Evolutionary conservation across 2,888 invertebrate genomes (phyloP), one percentile per base, ranked within the genome.

Genomic region (Halocaridina rubra): DNA sequence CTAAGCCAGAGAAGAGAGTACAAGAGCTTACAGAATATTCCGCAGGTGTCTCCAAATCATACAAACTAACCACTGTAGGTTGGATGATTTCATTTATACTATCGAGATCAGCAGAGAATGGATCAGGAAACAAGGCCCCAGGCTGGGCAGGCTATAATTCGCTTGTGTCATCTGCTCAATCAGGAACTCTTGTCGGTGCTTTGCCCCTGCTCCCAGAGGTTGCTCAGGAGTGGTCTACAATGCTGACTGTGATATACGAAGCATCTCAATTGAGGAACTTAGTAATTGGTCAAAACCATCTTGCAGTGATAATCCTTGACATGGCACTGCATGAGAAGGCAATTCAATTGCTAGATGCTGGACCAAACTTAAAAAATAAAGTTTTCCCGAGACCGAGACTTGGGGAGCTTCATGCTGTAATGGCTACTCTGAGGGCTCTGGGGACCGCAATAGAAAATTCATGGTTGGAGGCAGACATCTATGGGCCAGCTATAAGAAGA

Each of bases 171-270:
- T 19, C 29, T 64, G 24, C 67, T 30, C 30, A 84, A 71, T 33
- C 72, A 75, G 39, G 69, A 39, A 84, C 84, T 29, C 27, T 71
- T 16, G 84, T 84, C 13, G 76, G 79, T 33, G 81, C 81, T 24
- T 29, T 85, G 24, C 85, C 85, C 29, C 27, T 77, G 39, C 69
- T 80, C 27, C 79, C 76, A 84, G 78, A 84, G 57, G 53, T 80
- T 19, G 33, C 79, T 67, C 79, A 84, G 19, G 32, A 84, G 32
- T 80, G 84, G 78, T 69, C 79, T 3, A 84, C 84, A n/a, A 30
- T 85, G 75, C 74, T 81, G 81, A 85, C 81, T 75, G 64, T 85
- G 81, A 82, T 85, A 19, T 59, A 46, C 61, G 59, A 85, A 75
- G 74, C 69, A 0, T 24, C 16, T 0, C 22, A 46, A 39, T 32